Conservation (phyloP, 2,888 invertebrate species). For the Caenorhabditis sulstoni region DNA sequence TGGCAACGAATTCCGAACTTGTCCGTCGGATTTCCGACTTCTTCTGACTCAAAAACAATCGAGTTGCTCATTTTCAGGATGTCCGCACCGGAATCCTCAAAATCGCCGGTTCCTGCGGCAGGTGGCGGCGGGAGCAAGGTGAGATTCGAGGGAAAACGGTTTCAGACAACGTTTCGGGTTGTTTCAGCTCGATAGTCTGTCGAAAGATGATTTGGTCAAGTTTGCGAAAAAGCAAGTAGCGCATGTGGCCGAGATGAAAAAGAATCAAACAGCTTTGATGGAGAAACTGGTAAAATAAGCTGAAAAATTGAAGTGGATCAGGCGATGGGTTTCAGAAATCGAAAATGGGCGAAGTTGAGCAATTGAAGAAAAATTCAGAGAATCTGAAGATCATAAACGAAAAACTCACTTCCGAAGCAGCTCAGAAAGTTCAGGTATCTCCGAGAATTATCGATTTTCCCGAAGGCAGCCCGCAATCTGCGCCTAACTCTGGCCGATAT, state of each 20-base stretch:
- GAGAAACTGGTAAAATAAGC: conserved; percentile 40
- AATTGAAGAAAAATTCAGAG: conserved; percentile 27
- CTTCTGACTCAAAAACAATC: neutral
- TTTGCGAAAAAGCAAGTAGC: conserved; percentile 59
- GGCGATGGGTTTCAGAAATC: conserved; percentile 30
- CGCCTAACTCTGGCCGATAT: too few species aligned
- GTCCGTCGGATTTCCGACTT: neutral
- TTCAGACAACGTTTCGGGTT: neutral
- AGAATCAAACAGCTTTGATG: conserved; percentile 40
- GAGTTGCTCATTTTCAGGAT: conserved; percentile 24
- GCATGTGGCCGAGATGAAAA: conserved; percentile 53
- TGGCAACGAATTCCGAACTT: conserved; percentile 15
- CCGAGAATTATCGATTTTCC: neutral
- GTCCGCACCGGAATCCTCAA: conserved; percentile 34
- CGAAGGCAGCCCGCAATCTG: too few species aligned
- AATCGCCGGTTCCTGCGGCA: conserved; percentile 39
- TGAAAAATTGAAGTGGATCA: neutral
- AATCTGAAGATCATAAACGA: conserved; percentile 41
- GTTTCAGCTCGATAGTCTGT: conserved; percentile 43
- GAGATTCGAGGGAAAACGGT: neutral
- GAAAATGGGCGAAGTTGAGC: conserved; percentile 37
- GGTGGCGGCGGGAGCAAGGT: conserved; percentile 35
- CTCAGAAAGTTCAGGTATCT: conserved; percentile 40
- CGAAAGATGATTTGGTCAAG: conserved; percentile 58
- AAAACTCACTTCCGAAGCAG: conserved; percentile 33